Percentiles rank a stretch among this genome's conserved stretches.
Evolutionary conservation across 1,140 invertebrate species (phyloP).

Genomic region (Drosophila guanche): DNA sequence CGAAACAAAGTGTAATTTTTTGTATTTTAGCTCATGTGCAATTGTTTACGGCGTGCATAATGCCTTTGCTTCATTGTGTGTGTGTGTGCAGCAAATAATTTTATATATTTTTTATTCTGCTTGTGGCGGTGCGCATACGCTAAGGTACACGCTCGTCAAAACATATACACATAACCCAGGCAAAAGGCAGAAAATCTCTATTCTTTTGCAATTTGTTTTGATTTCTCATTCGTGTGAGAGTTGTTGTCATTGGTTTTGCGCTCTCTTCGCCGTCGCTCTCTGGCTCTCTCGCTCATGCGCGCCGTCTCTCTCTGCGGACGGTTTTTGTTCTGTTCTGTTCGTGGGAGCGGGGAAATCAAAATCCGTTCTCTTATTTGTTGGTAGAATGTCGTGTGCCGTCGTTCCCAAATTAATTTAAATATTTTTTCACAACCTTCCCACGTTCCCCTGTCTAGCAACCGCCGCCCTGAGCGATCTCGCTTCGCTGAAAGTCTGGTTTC

Average conservation of each 20-base stretch:
- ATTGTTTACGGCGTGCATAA: slow-evolving; percentile 71
- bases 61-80: slow-evolving; percentile 42
- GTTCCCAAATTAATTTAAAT: slow-evolving; percentile 5
- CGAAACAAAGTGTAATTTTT: slow-evolving; percentile 50
- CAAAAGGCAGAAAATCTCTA: slow-evolving; percentile 72
- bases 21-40: slow-evolving; percentile 37
- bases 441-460: slow-evolving; percentile 32
- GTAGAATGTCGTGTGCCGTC: neutral
- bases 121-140: slow-evolving; percentile 72
- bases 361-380: neutral
- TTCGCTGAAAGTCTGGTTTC: slow-evolving; percentile 69
- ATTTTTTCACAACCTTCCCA: slow-evolving; percentile 14
- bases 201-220: slow-evolving; percentile 82
- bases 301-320: slow-evolving; percentile 11
- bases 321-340: slow-evolving; percentile 1
- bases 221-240: slow-evolving; percentile 71
- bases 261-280: slow-evolving; percentile 31
- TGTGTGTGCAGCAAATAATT: slow-evolving; percentile 64
- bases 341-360: slow-evolving; percentile 1
- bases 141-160: slow-evolving; percentile 82
- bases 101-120: slow-evolving; percentile 67
- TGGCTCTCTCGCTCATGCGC: slow-evolving; percentile 18
- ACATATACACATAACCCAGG: slow-evolving; percentile 71
- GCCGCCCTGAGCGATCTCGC: slow-evolving; percentile 61
- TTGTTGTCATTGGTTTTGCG: slow-evolving; percentile 22